Evolutionary conservation across 2,888 invertebrate genomes (phyloP), one percentile per base, ranked within the genome.

Genomic region (Ptychoptera contaminata): DNA sequence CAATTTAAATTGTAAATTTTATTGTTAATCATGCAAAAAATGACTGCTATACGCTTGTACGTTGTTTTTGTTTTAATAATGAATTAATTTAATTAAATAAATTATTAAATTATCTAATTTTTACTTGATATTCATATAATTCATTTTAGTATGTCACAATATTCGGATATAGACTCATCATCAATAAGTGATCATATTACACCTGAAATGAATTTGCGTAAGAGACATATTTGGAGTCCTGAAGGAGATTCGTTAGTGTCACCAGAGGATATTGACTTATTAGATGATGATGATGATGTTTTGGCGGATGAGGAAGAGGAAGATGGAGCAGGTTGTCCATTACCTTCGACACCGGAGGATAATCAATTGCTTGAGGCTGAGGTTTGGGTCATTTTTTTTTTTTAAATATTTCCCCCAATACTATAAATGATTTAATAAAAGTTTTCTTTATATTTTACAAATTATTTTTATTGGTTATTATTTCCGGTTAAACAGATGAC

Each of bases 291-390:
- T 40, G 68, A 71, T 55, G 58, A 67, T 8, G 66, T 69, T 29
- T 58, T 67, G 43, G 66, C 76, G 2, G 63, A 66, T 23, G 23
- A 23, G 46, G 54, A 63, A 34, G 63, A 63, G 55, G 84, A 85
- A 56, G 86, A 85, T 58, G 85, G 82, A 52, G 77, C 80, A 49
- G 87, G 87, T 32, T 87, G 86, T 58, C 84, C 87, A 3, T 61
- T 87, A 53, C 87, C 87, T 4, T 86, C 86, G 15, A 87, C 87
- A 8, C 87, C 87, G 2, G 86, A 86, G 62, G 86, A 87, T 60
- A 83, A 84, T 56, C 79, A 82, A 59, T 70, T 87, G 31, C 71
- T 87, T 53, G 85, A 86, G 59, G 81, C 82, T 43, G 87, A 87
- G 69, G 76, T 73, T 43, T 38, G 16, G 1, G 23, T 5, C 7